A percentile compares a stretch with the other conserved stretches of the same genome.
Conservation (phyloP, 1,140 invertebrate species). For the Cataglyphis hispanica region DNA sequence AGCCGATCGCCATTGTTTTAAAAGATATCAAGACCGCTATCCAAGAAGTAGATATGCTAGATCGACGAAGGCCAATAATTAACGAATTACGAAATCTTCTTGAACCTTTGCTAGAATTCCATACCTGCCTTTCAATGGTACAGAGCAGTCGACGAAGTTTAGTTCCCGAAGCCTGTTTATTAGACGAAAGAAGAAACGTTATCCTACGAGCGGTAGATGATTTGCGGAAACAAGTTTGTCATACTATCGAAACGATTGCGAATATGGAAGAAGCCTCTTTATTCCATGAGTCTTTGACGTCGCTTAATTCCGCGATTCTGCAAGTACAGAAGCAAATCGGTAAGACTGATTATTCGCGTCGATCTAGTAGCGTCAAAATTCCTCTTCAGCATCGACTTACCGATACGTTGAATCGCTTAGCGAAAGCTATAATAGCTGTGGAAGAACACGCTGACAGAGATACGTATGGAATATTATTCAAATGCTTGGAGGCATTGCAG, state of each 20-base stretch:
- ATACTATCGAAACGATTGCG: conserved; percentile 47
- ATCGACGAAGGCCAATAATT: conserved; percentile 62
- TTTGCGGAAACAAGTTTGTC: conserved; percentile 57
- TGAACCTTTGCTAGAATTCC: conserved; percentile 78
- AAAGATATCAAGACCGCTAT: conserved; percentile 38
- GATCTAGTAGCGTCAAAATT: conserved; percentile 64
- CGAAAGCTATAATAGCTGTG: conserved; percentile 69
- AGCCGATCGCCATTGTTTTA: conserved; percentile 69
- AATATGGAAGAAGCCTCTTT: conserved; percentile 31
- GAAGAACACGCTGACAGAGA: conserved; percentile 72
- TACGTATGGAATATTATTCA: conserved; percentile 71
- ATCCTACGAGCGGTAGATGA: conserved; percentile 77
- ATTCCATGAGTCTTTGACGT: conserved; percentile 54
- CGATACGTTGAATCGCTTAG: conserved; percentile 74
- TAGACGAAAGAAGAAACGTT: conserved; percentile 78
- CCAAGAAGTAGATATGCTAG: conserved; percentile 40
- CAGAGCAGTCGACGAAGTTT: conserved; percentile 74
- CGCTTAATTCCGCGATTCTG: conserved; percentile 69
- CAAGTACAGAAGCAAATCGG: conserved; percentile 75
- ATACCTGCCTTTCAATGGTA: conserved; percentile 78
- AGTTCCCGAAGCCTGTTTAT: conserved; percentile 69
- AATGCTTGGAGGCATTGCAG: conserved; percentile 79
- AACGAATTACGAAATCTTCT: conserved; percentile 71
- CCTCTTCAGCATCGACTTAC: conserved; percentile 72
- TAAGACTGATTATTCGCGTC: conserved; percentile 74